Conservation (phyloP, 2,888 invertebrate genomes). For the Limnephilus auricula region DNA sequence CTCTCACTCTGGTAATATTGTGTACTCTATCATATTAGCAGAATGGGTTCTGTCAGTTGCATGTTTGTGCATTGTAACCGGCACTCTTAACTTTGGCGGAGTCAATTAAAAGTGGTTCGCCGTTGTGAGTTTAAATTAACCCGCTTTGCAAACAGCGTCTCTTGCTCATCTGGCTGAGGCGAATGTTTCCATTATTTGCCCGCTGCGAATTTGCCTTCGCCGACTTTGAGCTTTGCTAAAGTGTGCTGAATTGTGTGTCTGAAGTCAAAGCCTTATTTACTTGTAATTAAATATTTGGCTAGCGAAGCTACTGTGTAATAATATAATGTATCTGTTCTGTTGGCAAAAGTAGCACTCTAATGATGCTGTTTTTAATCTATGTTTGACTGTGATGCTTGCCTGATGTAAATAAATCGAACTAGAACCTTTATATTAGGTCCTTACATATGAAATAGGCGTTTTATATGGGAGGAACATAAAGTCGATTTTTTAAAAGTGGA, state of each 20-base stretch:
- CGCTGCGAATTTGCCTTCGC: neutral
- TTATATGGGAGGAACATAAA: too few relatives aligned
- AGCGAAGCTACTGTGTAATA: neutral
- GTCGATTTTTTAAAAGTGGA: too few relatives aligned
- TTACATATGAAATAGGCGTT: too few relatives aligned
- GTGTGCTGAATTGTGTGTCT: neutral
- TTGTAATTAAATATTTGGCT: neutral
- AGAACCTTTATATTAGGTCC: too few relatives aligned
- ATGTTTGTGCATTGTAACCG: neutral
- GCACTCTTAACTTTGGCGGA: constrained; percentile 5
- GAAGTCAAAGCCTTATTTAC: neutral
- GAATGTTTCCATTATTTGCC: neutral
- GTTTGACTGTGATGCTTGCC: neutral
- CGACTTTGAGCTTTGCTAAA: neutral
- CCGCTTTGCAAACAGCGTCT: constrained; percentile 24
- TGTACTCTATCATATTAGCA: neutral
- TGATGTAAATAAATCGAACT: neutral
- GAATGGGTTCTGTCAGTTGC: neutral
- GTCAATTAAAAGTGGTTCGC: constrained; percentile 38
- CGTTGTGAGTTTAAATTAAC: constrained; percentile 23
- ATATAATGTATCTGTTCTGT: neutral
- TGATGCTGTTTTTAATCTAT: neutral
- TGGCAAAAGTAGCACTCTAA: neutral
- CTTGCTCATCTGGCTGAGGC: neutral
- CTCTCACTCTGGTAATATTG: neutral